Percentiles rank a stretch among this genome's conserved stretches.
Evolutionary conservation across 2,888 invertebrate species (phyloP).

Genomic region (Pardosa pseudoannulata): DNA sequence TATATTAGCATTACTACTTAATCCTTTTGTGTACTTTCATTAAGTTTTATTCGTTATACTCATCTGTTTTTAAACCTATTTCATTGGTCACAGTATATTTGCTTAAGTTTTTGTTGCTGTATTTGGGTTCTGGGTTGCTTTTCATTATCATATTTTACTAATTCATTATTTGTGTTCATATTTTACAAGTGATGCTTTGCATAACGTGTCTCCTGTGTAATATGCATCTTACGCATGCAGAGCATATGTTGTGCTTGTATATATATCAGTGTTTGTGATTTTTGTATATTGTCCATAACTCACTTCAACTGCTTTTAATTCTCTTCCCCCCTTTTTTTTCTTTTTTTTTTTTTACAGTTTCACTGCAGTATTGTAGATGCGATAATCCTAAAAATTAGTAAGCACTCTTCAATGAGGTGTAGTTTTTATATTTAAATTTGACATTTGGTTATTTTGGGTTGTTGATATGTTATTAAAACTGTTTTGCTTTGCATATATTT

Average conservation of each 20-base stretch:
- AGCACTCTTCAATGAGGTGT: slow-evolving; percentile 60
- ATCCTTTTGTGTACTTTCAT: not conserved
- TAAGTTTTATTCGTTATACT: not conserved
- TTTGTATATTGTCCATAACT: slow-evolving; percentile 60
- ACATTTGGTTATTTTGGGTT: slow-evolving; percentile 70
- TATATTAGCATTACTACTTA: slow-evolving; percentile 12
- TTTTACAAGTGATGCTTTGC: slow-evolving; percentile 23
- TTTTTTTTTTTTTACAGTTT: slow-evolving; percentile 37
- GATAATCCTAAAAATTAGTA: slow-evolving; percentile 51
- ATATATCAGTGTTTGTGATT: slow-evolving; percentile 59
- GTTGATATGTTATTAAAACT: slow-evolving; percentile 70
- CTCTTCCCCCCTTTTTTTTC: slow-evolving; percentile 28
- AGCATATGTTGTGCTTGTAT: slow-evolving; percentile 62
- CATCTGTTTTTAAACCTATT: not conserved
- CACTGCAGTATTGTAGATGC: slow-evolving; percentile 65
- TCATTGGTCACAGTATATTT: not conserved
- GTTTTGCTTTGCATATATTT: slow-evolving; percentile 60
- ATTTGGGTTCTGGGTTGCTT: not conserved
- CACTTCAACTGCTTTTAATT: slow-evolving; percentile 59
- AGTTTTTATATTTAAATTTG: slow-evolving; percentile 72
- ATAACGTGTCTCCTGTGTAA: slow-evolving; percentile 63
- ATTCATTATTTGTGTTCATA: slow-evolving; percentile 1
- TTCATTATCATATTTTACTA: slow-evolving; percentile 4
- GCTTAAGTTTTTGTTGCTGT: not conserved
- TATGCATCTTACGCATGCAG: slow-evolving; percentile 47